Base-by-base conservation (phyloP, 2,888 invertebrate genomes). In the Melipona beecheii region DNA sequence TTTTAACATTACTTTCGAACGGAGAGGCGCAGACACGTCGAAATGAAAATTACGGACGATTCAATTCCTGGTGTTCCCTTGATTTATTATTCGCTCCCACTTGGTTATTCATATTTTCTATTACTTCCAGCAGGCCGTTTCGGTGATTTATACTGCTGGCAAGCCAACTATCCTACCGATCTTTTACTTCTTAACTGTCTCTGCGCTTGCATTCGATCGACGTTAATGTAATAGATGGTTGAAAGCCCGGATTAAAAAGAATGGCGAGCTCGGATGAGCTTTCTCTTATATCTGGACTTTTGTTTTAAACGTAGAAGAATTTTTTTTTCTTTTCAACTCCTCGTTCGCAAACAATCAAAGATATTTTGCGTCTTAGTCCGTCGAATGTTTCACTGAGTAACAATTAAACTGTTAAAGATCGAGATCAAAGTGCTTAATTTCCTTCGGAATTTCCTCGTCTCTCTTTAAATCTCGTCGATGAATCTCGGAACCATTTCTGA, bases 141-240 rank as follows among this genome's bases (percentile, higher is more conserved):
- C 66, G 52, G 68, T 78, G 79, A 85, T 79, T 75, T 75, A 84
- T 73, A 50, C 43, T 54, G 56, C 70, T 84, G 79, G 84, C 84
- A 85, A 78, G 24, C 79, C 24, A 36, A 54, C 52, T 56, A 65
- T 75, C 65, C 69, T 73, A 73, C 73, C 77, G 77, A 77, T 72
- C 71, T 83, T 70, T 69, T 60, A 65, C 73, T 56, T 73, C 70
- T 68, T 24, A 43, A 50, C 56, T 62, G 21, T 52, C 24, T 17
- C 27, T 15, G 58, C 24, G 31, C 36, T 64, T 36, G 64, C 15
- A 36, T 36, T 31, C 64, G 6, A 65, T 65, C 64, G 36, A 43
- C 36, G 15, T 65, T 65, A 65, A 64, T 21, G 27, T 31, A 64
- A 64, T 64, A 64, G 27, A 64, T 31, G 19, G 27, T 13, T 2